Conservation (phyloP, 2,888 invertebrate species). For the Asteroscopus sphinx region DNA sequence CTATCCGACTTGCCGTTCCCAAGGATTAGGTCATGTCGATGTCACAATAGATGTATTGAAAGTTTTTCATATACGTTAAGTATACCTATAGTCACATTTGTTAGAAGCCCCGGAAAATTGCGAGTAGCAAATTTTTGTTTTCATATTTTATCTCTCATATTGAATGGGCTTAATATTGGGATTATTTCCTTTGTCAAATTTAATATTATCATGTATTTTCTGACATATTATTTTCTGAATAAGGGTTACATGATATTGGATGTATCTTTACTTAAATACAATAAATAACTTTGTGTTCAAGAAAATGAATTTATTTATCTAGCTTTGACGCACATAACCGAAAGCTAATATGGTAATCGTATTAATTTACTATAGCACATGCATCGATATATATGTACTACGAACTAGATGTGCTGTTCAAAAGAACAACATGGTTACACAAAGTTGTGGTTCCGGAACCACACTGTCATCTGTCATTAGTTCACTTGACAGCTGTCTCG, state of each 20-base stretch:
- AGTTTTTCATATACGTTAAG: constrained; percentile 9
- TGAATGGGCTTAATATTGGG: constrained; percentile 16
- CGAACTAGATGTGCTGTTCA: too few relatives aligned
- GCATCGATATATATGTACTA: too few relatives aligned
- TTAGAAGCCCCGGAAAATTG: constrained; percentile 20
- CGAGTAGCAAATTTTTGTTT: constrained; percentile 10
- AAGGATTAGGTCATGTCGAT: constrained; percentile 24
- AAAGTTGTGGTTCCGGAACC: too few relatives aligned
- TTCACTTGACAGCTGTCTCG: too few relatives aligned
- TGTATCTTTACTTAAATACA: too few relatives aligned
- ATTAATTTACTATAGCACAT: too few relatives aligned
- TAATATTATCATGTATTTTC: constrained; percentile 2
- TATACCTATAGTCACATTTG: constrained; percentile 16
- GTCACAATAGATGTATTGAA: constrained; percentile 15
- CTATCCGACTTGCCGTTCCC: constrained; percentile 17
- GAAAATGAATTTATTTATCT: too few relatives aligned
- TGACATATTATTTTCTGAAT: background rate
- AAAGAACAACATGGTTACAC: too few relatives aligned
- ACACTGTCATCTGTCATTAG: too few relatives aligned
- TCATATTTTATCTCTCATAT: constrained; percentile 18
- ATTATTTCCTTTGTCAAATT: constrained; percentile 32
- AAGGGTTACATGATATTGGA: constrained; percentile 6
- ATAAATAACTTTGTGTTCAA: too few relatives aligned
- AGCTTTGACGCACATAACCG: too few relatives aligned
- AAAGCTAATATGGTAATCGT: too few relatives aligned